These are phyloP conservation scores for Standfussiana lucernea DNA, from an alignment of 2,888 invertebrate species.

Conservation along the genomic window DNA sequence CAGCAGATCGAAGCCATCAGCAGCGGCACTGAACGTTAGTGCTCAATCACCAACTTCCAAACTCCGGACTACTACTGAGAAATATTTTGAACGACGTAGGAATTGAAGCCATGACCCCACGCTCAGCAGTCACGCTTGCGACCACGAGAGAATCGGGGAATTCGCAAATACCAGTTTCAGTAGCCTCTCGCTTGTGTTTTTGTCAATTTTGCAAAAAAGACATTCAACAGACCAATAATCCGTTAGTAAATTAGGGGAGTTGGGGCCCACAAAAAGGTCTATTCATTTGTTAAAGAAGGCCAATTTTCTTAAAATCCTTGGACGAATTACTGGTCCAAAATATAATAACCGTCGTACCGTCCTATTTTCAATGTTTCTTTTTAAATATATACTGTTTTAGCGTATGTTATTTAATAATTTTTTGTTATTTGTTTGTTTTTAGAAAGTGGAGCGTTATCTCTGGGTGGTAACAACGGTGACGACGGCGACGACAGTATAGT, in stretches of 20 bases:
- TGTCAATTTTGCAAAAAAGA: background rate
- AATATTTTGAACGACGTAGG: background rate
- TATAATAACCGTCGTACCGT: background rate
- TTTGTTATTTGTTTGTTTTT: constrained; percentile 31
- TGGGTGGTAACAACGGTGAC: constrained; percentile 86
- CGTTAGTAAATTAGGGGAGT: background rate
- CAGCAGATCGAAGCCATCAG: constrained; percentile 93
- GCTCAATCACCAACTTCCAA: background rate
- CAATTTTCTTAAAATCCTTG: background rate
- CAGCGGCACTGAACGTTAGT: constrained; percentile 92
- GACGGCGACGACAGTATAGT: constrained; percentile 93
- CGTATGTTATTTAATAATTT: background rate
- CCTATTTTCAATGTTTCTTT: background rate
- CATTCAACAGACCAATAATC: background rate
- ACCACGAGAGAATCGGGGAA: background rate
- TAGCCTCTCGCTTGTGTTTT: background rate
- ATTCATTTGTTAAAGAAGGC: background rate
- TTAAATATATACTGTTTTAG: background rate
- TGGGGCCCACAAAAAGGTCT: background rate
- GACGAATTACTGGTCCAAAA: background rate
- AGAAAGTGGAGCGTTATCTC: constrained; percentile 85
- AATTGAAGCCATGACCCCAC: background rate
- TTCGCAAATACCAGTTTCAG: background rate
- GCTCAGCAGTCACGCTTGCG: background rate
- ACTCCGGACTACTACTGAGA: background rate